A percentile compares a stretch with the other conserved stretches of the same genome.
Conservation (phyloP, 1,140 invertebrate species). For the Pseudomyrmex pallidus region DNA sequence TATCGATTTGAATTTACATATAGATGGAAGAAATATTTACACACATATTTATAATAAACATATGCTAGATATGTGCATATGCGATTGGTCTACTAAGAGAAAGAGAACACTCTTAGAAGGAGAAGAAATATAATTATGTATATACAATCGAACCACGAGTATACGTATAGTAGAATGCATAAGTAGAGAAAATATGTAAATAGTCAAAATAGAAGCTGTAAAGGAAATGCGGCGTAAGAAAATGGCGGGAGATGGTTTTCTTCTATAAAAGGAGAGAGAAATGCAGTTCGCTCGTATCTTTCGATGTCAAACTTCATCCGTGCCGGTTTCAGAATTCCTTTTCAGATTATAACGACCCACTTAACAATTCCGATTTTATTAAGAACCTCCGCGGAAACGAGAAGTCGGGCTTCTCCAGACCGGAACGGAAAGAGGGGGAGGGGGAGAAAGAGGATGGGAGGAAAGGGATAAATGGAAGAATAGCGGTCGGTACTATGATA, state of each 20-base stretch:
- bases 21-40: too few relatives aligned
- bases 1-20: too few relatives aligned
- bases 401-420: slow-evolving; percentile 44
- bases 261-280: background rate
- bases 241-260: too few relatives aligned
- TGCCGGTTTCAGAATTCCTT: slow-evolving; percentile 50
- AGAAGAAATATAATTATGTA: too few relatives aligned
- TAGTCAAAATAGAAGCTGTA: background rate
- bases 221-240: background rate
- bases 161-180: background rate
- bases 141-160: too few relatives aligned
- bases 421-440: slow-evolving; percentile 42
- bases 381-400: slow-evolving; percentile 50
- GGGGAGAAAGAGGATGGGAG: background rate
- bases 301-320: slow-evolving; percentile 35
- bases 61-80: too few relatives aligned
- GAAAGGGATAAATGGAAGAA: slow-evolving; percentile 52
- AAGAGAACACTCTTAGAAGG: too few relatives aligned
- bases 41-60: too few relatives aligned
- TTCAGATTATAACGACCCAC: slow-evolving; percentile 72
- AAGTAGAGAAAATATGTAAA: background rate
- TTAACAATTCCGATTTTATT: slow-evolving; percentile 78
- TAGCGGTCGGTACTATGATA: slow-evolving; percentile 55
- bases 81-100: too few relatives aligned
- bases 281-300: slow-evolving; percentile 20